Evolutionary conservation across 2,888 invertebrate species (phyloP).

Genomic region (Parochlus steinenii): DNA sequence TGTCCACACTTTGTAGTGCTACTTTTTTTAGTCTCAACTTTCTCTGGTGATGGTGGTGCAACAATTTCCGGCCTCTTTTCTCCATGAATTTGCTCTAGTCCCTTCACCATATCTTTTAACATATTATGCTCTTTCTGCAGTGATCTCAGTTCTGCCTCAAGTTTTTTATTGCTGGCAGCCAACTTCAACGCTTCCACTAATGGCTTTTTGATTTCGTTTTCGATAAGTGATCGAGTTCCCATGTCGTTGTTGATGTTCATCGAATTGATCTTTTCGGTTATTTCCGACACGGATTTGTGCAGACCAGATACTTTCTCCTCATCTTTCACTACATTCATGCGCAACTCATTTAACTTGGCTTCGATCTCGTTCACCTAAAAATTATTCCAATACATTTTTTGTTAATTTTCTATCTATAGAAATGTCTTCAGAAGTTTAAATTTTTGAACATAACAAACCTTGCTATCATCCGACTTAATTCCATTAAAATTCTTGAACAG

Average conservation of each 20-base stretch:
- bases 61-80: constrained; percentile 10
- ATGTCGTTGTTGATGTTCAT: constrained; percentile 3
- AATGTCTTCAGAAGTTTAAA: no score
- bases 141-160: constrained; percentile 14
- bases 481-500: constrained; percentile 9
- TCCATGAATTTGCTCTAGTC: constrained; percentile 14
- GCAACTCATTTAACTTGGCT: constrained; percentile 9
- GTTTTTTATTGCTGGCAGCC: constrained; percentile 14
- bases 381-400: no score
- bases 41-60: constrained; percentile 1
- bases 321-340: constrained; percentile 10
- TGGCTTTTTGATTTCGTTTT: constrained; percentile 12
- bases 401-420: no score
- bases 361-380: no score
- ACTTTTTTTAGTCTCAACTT: neutral
- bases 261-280: constrained; percentile 9
- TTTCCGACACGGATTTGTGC: constrained; percentile 10
- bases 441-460: no score
- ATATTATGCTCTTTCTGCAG: constrained; percentile 15
- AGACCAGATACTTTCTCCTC: constrained; percentile 8
- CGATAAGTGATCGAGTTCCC: constrained; percentile 5
- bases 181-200: constrained; percentile 14
- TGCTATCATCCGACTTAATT: no score
- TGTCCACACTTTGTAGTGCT: constrained; percentile 4
- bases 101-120: constrained; percentile 15